These are phyloP conservation scores for Erythrocebus patas DNA, from an alignment of 2,113 vertebrate genomes.

Conservation along the genomic window DNA sequence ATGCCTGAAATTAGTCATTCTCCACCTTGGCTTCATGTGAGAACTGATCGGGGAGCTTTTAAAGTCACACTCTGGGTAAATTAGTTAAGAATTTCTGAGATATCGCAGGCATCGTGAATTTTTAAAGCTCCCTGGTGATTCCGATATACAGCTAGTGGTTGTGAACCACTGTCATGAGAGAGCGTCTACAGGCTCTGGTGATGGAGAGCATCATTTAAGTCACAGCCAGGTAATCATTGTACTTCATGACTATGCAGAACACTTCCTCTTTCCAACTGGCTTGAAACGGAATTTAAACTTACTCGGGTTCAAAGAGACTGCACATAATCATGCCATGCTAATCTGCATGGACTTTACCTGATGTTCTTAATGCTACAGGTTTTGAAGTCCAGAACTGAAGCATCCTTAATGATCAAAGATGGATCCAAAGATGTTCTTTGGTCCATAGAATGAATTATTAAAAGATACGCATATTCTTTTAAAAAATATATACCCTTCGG, in stretches of 20 bases:
- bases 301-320: neutral
- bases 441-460: neutral
- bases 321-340: neutral
- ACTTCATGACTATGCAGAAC: neutral
- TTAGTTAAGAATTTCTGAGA: neutral
- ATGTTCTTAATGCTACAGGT: neutral
- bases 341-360: neutral
- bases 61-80: neutral
- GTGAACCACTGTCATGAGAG: neutral
- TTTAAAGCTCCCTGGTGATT: neutral
- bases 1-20: neutral
- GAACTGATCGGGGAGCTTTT: neutral
- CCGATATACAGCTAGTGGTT: neutral
- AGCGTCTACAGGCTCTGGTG: neutral
- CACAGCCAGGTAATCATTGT: rapidly evolving
- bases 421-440: neutral
- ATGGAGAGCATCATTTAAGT: neutral
- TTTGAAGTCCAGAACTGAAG: neutral
- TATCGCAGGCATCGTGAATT: neutral
- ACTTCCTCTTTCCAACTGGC: neutral
- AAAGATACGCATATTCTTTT: neutral
- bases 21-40: neutral
- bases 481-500: neutral
- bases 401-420: neutral
- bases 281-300: neutral